A percentile compares a stretch with the other conserved stretches of the same genome.
phyloP scores from a whole-genome alignment of 2,797 vertebrate genomes.

The Myripristis jacobus region DNA sequence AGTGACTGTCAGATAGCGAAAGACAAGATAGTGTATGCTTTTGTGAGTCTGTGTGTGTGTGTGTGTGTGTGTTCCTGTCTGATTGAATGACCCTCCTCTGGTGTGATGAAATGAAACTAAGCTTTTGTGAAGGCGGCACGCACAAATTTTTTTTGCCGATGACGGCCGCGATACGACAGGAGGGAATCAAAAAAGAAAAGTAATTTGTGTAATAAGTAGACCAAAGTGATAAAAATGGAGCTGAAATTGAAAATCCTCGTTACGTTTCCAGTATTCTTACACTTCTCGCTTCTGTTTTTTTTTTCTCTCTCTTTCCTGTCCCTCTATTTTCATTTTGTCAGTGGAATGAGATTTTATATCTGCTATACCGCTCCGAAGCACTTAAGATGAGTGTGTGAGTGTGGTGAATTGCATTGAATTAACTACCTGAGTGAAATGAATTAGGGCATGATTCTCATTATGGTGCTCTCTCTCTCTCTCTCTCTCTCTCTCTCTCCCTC shows the following conservation, averaged over 20 bases:
- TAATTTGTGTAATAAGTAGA: constrained; percentile 48
- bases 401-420: constrained; percentile 67
- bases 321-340: constrained; percentile 47
- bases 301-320: constrained; percentile 19
- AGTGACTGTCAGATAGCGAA: not conserved
- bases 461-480: constrained; percentile 16
- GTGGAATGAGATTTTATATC: constrained; percentile 62
- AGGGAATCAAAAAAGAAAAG: constrained; percentile 41
- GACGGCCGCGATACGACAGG: not conserved
- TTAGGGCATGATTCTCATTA: constrained; percentile 57
- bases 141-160: not conserved
- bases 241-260: constrained; percentile 3
- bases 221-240: constrained; percentile 37
- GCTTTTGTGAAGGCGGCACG: not conserved
- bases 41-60: not conserved
- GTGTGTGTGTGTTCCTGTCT: not conserved
- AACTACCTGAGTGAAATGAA: constrained; percentile 69
- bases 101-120: constrained; percentile 11
- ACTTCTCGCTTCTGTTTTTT: constrained; percentile 29
- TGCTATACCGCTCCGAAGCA: constrained; percentile 42
- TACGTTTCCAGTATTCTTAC: not conserved
- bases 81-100: not conserved
- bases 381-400: constrained; percentile 62
- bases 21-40: not conserved
- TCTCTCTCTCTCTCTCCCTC: not conserved